Base-by-base conservation (phyloP, 2,888 invertebrate species). In the Harpalus rubripes region DNA sequence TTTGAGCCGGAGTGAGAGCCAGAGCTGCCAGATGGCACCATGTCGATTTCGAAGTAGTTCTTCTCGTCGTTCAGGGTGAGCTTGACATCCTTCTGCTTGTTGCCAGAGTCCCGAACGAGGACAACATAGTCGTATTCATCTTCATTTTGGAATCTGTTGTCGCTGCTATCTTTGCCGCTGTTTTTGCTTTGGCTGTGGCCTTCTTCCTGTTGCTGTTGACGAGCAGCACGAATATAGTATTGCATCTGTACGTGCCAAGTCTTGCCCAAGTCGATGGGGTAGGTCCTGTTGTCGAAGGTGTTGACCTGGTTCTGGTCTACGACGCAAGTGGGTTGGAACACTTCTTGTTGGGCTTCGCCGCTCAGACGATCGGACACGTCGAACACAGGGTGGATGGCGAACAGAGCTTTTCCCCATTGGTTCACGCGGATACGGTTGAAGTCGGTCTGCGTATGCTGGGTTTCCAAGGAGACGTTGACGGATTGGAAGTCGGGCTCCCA, bases 201-300 rank as follows among this genome's bases (percentile, higher is more conserved):
- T 32, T 32, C 32, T 32, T 79, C 65, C 26, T 84, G 44, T 12
- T 81, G 76, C 63, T 68, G 26, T 32, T 79, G 39, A 68, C 79
- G 56, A 7, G 39, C 6, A 44, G 65, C 7, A 79, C 84, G 84
- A 92, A 52, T 12, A 10, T 2, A 90, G 86, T 94, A 92, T 52
- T 93, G 92, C 89, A 94, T 90, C 85, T 93, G 92, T 0, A 94
- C 93, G 87, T 95, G 94, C 95, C 95, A 95, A 41, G 93, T 92
- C 63, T 91, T 88, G 88, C 92, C 90, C 88, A 92, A 87, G 44
- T 92, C 90, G 87, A 94, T 91, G 10, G 93, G 91, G 89, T 94
- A 95, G 44, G 92, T 92, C 61, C 92, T 93, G 88, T 94, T 93
- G 90, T 95, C 95, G 90, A 95, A 95, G 0, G 95, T 95, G 87